Base-by-base conservation (phyloP, 2,888 invertebrate genomes). In the Drosophila dives region DNA sequence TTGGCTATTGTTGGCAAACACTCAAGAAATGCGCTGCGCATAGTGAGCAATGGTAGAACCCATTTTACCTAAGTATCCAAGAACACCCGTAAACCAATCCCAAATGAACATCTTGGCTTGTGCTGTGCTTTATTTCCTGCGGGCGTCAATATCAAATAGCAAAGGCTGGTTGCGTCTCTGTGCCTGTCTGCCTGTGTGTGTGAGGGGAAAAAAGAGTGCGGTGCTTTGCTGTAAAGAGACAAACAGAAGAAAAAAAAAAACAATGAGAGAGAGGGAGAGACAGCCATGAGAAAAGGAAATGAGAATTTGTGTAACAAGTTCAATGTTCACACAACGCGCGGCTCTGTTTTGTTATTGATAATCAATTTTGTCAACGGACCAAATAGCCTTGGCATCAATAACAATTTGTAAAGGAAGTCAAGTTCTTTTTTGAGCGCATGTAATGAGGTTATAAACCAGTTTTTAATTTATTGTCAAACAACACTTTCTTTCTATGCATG, bases 41-140 rank as follows among this genome's bases (percentile, higher is more conserved):
- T 45, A 68, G 64, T 65, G 23, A 71, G 54, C 74, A 83, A 81
- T 77, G 75, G 77, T 78, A 77, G 79, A 77, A 81, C 74, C 75
- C 64, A 78, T 53, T 54, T 53, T 93, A 98, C 98, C 98, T 93
- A 98, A 95, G 94, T 97, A 98, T 93, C 97, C 97, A 92, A 98
- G 94, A 92, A 98, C 97, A 91, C 98, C 97, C 93, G 98, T 97
- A 93, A 98, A 97, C 98, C 98, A 98, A 94, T 98, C 98, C 97
- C 97, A 97, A 94, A 98, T 96, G 95, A 98, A 98, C 98, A 98
- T 98, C 92, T 84, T 89, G 80, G 71, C 76, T 76, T 83, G 66
- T 64, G 72, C 59, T 81, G 81, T 79, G 78, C 64, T 79, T 80
- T 69, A 64, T 77, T 78, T 72, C 63, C 70, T 78, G 73, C 78